phyloP scores from a whole-genome alignment of 2,797 vertebrate species.

The Leptoclinus maculatus region DNA sequence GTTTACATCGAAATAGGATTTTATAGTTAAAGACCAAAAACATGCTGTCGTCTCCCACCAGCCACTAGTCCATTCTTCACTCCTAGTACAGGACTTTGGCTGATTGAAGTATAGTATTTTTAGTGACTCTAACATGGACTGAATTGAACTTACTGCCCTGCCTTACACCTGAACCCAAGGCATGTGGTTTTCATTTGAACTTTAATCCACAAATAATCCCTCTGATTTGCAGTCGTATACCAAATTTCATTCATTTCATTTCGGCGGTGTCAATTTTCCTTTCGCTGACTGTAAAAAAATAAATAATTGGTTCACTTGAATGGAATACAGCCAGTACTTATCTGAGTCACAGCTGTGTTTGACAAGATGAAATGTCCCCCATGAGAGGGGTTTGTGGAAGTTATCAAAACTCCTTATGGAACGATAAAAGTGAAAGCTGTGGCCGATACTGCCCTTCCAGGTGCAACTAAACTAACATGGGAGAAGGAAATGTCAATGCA shows the following conservation, averaged over 20 bases:
- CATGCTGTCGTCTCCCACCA: too few species aligned
- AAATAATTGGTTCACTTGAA: not conserved
- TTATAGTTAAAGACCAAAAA: too few species aligned
- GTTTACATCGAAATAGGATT: not conserved
- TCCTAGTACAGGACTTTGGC: not conserved
- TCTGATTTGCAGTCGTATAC: not conserved
- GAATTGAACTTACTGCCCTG: too few species aligned
- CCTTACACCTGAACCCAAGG: not conserved
- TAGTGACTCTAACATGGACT: too few species aligned
- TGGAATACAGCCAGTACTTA: not conserved
- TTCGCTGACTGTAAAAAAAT: not conserved
- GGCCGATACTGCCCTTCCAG: too few species aligned
- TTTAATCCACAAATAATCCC: not conserved
- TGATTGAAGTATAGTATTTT: too few species aligned
- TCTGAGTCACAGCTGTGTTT: not conserved
- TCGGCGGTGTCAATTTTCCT: not conserved
- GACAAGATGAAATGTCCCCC: not conserved
- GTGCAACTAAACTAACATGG: not conserved
- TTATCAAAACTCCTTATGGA: not conserved
- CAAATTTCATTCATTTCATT: not conserved
- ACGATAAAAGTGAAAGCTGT: not conserved
- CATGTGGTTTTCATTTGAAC: not conserved
- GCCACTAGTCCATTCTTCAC: not conserved
- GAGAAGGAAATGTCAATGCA: not conserved
- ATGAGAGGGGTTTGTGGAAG: not conserved